Evolutionary conservation across 2,888 invertebrate genomes (phyloP), one percentile per base, ranked within the genome.

Genomic region (Platypus cylindrus): DNA sequence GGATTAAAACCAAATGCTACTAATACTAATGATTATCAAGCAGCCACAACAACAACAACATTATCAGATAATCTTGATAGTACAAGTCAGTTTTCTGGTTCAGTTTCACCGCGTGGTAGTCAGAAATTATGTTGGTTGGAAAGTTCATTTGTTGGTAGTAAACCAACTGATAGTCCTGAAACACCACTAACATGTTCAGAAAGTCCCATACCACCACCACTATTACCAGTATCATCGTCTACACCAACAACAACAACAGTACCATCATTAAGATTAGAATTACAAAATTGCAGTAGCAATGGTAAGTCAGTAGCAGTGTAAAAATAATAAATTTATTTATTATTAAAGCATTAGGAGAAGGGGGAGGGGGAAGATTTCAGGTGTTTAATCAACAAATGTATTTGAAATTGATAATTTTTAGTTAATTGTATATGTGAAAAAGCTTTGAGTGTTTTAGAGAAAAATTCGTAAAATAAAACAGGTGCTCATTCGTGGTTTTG

Each of bases 71-170:
- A 53, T 45, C 48, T 54, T 43, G 52, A 58, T 38, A 52, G 50
- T n/a, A 47, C 50, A 12, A 54, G 54, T 34, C 55, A 56, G 36
- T 40, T 59, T 32, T 57, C 59, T 14, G 48, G 45, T 22, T 57
- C 57, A 5, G 52, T 50, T 7, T 57, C 59, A 40, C 68, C 73
- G 28, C 60, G 75, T 26, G 75, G 78, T 58, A 78, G 77, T 58
- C 74, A 75, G 55, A 75, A 75, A 53, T 62, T 86, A 52, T 84
- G 80, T 61, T 90, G 91, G 90, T 71, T 90, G 59, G 91, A 91
- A 62, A 89, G 87, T 63, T 87, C 87, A 45, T 91, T 91, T 60
- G 82, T 84, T 41, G 83, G 83, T 50, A 82, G 80, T 51, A 78
- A 83, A 53, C 87, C 86, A 3, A 64, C 84, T 55, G 86, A 86